Evolutionary conservation across 2,113 vertebrate genomes (phyloP).

Genomic region (Anhinga rufa): DNA sequence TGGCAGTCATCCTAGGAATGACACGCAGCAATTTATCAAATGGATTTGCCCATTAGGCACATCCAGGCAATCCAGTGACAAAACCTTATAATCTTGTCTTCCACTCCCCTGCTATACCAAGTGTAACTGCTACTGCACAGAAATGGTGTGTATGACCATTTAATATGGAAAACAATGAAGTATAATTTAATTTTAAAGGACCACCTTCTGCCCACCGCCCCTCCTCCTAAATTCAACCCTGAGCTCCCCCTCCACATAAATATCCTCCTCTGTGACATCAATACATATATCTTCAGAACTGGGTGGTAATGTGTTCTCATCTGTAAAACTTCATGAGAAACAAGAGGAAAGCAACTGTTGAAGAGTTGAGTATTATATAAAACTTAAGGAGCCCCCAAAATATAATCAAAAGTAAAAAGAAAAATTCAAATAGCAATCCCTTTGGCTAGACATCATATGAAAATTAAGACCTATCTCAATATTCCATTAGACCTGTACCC

Average conservation of each 20-base stretch:
- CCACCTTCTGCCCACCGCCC: fast-evolving
- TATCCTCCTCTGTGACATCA: neutral
- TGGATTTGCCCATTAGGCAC: neutral
- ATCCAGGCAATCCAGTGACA: neutral
- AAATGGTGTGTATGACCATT: neutral
- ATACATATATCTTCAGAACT: neutral
- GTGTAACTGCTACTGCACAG: neutral
- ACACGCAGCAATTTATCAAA: neutral
- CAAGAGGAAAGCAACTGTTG: neutral
- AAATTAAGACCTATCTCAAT: neutral
- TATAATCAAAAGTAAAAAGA: neutral
- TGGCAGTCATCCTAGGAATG: neutral
- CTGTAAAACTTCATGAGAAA: neutral
- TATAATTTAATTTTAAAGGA: neutral
- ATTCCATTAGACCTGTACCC: neutral
- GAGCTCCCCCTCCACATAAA: too few species aligned
- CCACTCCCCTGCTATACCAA: neutral
- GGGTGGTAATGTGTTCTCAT: neutral
- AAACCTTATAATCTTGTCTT: neutral
- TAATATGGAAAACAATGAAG: neutral
- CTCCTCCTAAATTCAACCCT: neutral
- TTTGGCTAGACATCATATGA: neutral
- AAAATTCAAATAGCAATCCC: fast-evolving
- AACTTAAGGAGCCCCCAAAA: neutral
- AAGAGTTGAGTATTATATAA: neutral